Base-by-base conservation (phyloP, 1,140 invertebrate species). In the Leptonema lineaticorne region DNA sequence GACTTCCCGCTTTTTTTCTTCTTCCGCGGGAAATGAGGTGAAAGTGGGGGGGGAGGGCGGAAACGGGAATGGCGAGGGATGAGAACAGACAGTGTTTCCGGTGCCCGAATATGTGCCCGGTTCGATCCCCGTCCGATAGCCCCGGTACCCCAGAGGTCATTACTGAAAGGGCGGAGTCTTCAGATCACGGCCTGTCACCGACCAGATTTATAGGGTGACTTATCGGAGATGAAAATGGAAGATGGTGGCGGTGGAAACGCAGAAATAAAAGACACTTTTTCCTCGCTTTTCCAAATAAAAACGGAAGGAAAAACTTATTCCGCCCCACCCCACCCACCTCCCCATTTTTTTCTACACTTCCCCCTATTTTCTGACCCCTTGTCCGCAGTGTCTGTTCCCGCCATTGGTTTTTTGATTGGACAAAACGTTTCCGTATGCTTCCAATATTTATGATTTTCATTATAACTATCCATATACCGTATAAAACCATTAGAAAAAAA, bases 191-290 rank as follows among this genome's bases (percentile, higher is more conserved):
- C 30, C 59, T 62, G 59, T 62, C 59, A 45, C 29, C 59, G 29
- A 24, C 59, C n/a, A 33, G 30, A 62, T 62, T 62, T 62, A 62
- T 62, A 37, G 59, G 59, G 59, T 62, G 59, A 62, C 59, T 62
- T 62, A 62, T 62, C 59, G 29, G 29, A 37, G 59, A 62, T 26
- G 59, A 62, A 62, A 62, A 62, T 58, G 56, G 56, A 58, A 58
- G 56, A 58, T 58, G 20, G 56, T 22, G 11, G 37, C 16, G 37
- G 37, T 41, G 37, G 37, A 11, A 16, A 4, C 11, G 37, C 16
- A 29, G 26, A 58, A 58, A 58, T 58, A 58, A 58, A 28, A 29
- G 56, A 28, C 56, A 58, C 4, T 58, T 58, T 58, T 58, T 58
- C 56, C 56, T 22, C 26, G 16, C 56, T 41, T 41, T 22, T 58